These are phyloP conservation scores for Nothoprocta perdicaria DNA, from an alignment of 2,113 vertebrate genomes.

Conservation along the genomic window DNA sequence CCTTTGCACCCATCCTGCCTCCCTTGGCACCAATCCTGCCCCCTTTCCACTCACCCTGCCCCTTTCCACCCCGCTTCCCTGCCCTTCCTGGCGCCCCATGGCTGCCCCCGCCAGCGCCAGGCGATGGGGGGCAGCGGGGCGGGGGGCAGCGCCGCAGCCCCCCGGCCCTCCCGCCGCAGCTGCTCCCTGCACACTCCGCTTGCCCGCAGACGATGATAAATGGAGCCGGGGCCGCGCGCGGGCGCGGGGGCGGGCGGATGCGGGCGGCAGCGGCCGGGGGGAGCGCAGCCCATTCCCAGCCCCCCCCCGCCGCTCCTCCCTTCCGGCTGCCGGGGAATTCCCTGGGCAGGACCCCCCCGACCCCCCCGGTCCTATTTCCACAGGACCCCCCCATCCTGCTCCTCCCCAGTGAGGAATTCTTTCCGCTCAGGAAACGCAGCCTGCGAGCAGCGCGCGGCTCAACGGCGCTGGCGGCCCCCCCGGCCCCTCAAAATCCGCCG, in stretches of 20 bases:
- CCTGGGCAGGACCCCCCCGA: not conserved
- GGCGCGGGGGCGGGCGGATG: conserved; percentile 33
- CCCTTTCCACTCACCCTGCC: no score
- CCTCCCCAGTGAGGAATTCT: conserved; percentile 32
- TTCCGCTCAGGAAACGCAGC: not conserved
- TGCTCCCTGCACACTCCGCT: conserved; percentile 83
- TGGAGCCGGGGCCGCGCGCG: conserved; percentile 65
- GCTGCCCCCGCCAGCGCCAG: no score
- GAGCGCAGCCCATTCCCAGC: not conserved
- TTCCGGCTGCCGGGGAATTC: conserved; percentile 3
- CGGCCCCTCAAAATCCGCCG: not conserved
- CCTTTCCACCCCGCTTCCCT: no score
- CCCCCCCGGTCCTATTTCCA: not conserved
- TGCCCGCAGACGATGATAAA: conserved; percentile 83
- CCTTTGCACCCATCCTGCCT: no score
- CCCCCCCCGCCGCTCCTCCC: not conserved
- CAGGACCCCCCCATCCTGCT: not conserved
- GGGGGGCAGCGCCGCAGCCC: not conserved
- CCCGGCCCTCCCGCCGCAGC: conserved; percentile 78
- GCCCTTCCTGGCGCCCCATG: no score
- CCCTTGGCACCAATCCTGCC: no score
- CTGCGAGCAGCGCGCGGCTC: no score
- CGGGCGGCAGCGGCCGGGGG: not conserved
- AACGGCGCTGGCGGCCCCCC: conserved; percentile 40
- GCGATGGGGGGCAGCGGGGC: no score